Evolutionary conservation across 92 coral and sea anemone species (phyloP).

Genomic region (Palythoa heliodiscus): DNA sequence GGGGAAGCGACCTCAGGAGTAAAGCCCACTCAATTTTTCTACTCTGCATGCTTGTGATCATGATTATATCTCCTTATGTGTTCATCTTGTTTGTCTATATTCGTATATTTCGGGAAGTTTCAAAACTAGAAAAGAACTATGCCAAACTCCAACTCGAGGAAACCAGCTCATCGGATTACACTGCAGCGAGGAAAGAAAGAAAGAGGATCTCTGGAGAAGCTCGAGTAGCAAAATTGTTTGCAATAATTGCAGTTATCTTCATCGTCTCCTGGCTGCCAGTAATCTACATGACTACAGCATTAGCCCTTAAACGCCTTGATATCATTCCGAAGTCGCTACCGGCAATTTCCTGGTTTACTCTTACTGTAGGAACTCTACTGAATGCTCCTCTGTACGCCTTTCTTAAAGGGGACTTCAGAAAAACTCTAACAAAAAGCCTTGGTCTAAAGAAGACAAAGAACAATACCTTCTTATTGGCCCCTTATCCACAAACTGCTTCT

Average conservation of each 20-base stretch:
- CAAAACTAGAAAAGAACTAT: slow-evolving; percentile 63
- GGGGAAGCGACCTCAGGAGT: slow-evolving; percentile 37
- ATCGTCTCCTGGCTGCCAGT: slow-evolving; percentile 82
- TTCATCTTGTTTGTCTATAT: slow-evolving; percentile 76
- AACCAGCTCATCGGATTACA: slow-evolving; percentile 40
- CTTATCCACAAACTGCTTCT: slow-evolving; percentile 6
- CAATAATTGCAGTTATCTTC: slow-evolving; percentile 77
- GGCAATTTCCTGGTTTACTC: slow-evolving; percentile 76
- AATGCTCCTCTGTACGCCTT: slow-evolving; percentile 84
- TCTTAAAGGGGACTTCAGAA: slow-evolving; percentile 77
- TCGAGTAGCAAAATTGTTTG: slow-evolving; percentile 78
- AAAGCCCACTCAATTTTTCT: slow-evolving; percentile 45
- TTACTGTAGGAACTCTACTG: slow-evolving; percentile 66
- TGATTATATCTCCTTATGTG: slow-evolving; percentile 69
- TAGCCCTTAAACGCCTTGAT: slow-evolving; percentile 55
- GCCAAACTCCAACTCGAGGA: slow-evolving; percentile 59
- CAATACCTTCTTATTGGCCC: background rate
- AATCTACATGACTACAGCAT: slow-evolving; percentile 76
- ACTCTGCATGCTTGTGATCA: slow-evolving; percentile 65
- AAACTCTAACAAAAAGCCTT: slow-evolving; percentile 49
- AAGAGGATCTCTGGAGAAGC: slow-evolving; percentile 80
- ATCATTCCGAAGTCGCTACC: slow-evolving; percentile 56
- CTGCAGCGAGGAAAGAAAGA: slow-evolving; percentile 67
- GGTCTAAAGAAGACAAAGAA: slow-evolving; percentile 12
- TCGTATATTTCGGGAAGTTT: slow-evolving; percentile 77